phyloP scores from a whole-genome alignment of 2,888 invertebrate species.

The Apotomis turbidana region DNA sequence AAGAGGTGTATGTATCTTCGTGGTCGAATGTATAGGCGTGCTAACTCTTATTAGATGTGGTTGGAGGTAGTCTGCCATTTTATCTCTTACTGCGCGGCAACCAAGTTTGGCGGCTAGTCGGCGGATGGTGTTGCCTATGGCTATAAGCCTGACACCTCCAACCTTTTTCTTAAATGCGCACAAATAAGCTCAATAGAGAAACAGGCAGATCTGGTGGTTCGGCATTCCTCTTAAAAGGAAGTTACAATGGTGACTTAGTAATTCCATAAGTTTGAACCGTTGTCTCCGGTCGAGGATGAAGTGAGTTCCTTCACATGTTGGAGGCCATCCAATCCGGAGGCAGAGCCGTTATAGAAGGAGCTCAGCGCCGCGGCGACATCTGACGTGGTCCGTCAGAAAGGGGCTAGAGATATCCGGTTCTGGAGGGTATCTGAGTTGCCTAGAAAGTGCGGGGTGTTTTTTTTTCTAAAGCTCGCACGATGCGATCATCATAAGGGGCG shows the following conservation, averaged over 20 bases:
- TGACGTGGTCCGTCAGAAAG: neutral
- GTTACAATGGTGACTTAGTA: neutral
- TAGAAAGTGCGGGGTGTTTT: no score
- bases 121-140: neutral
- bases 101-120: slow-evolving; percentile 1
- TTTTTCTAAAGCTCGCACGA: no score
- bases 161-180: neutral
- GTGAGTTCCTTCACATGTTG: neutral
- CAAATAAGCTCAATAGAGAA: neutral
- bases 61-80: neutral
- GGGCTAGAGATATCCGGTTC: no score
- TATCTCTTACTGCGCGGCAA: neutral
- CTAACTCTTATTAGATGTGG: no score
- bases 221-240: neutral
- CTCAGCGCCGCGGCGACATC: neutral
- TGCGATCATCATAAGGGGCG: no score
- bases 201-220: neutral
- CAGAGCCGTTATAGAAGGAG: neutral
- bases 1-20: no score
- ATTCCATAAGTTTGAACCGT: neutral
- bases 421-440: no score
- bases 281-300: neutral
- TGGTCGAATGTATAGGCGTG: no score
- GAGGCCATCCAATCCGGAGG: neutral
- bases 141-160: slow-evolving; percentile 4